Conservation (phyloP, 2,113 vertebrate genomes). For the Sinocyclocheilus grahami region DNA sequence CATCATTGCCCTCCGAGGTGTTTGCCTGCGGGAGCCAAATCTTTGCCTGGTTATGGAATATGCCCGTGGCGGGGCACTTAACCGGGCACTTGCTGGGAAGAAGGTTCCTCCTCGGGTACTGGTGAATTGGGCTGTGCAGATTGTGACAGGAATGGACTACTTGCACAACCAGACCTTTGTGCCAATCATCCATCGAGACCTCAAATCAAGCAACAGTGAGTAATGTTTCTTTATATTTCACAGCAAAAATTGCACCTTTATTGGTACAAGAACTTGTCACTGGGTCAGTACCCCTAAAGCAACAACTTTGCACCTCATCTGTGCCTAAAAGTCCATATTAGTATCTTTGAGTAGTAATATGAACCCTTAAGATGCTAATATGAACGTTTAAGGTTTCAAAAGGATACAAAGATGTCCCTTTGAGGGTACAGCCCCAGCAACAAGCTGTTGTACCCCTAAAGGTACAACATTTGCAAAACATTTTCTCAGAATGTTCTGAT, state of each 20-base stretch:
- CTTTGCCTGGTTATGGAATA: conserved; percentile 93
- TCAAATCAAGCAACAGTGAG: conserved; percentile 95
- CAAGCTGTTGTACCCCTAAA: not conserved
- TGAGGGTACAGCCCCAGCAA: not conserved
- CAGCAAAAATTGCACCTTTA: not conserved
- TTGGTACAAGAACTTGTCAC: not conserved
- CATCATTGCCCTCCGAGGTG: conserved; percentile 85
- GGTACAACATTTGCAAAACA: not conserved
- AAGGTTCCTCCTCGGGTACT: conserved; percentile 87
- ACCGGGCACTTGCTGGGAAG: conserved; percentile 84
- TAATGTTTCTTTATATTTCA: conserved; percentile 45
- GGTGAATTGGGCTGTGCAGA: conserved; percentile 93
- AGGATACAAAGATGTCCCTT: not conserved
- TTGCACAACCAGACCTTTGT: conserved; percentile 87
- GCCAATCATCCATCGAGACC: conserved; percentile 89
- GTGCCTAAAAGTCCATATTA: not conserved
- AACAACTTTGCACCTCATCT: not conserved
- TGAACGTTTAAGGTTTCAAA: not conserved
- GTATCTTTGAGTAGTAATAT: not conserved
- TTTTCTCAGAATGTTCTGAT: not conserved
- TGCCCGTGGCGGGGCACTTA: conserved; percentile 86
- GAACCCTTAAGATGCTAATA: not conserved
- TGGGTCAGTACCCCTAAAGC: not conserved
- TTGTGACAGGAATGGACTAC: conserved; percentile 90
- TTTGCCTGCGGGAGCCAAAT: conserved; percentile 85